Conservation (phyloP, 2,797 vertebrate genomes). For the Sebastes kiyomatsui region DNA sequence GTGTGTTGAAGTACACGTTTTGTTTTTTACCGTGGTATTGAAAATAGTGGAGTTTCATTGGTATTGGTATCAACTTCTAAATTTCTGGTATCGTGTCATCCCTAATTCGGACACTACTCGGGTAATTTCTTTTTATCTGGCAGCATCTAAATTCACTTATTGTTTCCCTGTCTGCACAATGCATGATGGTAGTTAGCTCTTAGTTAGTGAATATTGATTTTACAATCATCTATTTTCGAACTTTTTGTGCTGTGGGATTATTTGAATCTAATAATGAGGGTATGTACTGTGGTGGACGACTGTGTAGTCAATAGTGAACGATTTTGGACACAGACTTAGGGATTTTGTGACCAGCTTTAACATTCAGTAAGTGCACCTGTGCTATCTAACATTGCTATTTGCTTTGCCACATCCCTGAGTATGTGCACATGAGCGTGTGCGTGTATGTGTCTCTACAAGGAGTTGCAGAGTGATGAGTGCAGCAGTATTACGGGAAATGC, state of each 20-base stretch:
- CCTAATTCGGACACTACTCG: neutral
- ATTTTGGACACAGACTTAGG: neutral
- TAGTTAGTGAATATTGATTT: neutral
- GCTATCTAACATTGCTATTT: neutral
- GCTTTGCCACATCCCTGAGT: conserved; percentile 1
- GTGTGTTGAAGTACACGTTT: no score
- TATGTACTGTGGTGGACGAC: neutral
- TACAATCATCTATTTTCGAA: neutral
- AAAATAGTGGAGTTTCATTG: no score
- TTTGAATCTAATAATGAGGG: neutral
- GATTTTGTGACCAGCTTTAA: neutral
- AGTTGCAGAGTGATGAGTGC: conserved; percentile 62
- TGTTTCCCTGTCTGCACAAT: neutral
- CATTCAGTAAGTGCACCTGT: neutral
- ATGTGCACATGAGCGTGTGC: conserved; percentile 15
- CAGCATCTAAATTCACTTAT: neutral
- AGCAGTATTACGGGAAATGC: conserved; percentile 72
- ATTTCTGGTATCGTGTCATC: neutral
- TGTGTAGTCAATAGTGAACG: neutral
- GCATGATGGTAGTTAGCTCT: neutral
- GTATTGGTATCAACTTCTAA: no score
- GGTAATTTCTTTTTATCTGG: neutral
- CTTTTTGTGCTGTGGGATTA: neutral
- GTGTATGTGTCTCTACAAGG: conserved; percentile 12
- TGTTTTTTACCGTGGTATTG: no score